phyloP scores from a whole-genome alignment of 2,888 invertebrate genomes.

The Drosophila mayaguana region DNA sequence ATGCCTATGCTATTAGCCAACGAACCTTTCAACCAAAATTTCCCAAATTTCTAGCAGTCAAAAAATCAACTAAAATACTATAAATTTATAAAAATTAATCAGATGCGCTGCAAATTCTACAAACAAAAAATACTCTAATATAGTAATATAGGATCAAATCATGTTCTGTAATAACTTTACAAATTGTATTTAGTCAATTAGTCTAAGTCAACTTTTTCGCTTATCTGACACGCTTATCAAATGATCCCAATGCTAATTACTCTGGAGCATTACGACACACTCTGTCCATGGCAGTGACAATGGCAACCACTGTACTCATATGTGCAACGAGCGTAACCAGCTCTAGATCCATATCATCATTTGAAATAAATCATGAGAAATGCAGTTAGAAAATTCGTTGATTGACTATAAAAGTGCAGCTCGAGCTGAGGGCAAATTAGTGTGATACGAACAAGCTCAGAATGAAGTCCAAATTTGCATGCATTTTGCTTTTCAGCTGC shows the following conservation, averaged over 20 bases:
- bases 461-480: constrained; percentile 52
- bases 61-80: neutral
- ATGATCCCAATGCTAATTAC: constrained; percentile 19
- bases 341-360: constrained; percentile 25
- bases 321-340: constrained; percentile 39
- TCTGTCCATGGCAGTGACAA: constrained; percentile 27
- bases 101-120: neutral
- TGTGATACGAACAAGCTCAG: constrained; percentile 26
- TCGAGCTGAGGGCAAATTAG: constrained; percentile 21
- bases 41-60: no score
- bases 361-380: constrained; percentile 16
- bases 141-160: neutral
- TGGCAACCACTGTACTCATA: neutral
- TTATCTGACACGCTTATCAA: constrained; percentile 6
- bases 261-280: neutral
- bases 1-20: no score
- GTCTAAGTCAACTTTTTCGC: neutral
- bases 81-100: neutral
- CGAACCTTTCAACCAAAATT: no score
- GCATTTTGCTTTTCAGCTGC: constrained; percentile 51
- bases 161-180: neutral
- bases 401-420: constrained; percentile 44
- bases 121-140: no score
- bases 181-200: constrained; percentile 5
- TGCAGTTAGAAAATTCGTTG: constrained; percentile 14